These are phyloP conservation scores for Spodoptera picta DNA, from an alignment of 2,888 invertebrate genomes.

Conservation along the genomic window DNA sequence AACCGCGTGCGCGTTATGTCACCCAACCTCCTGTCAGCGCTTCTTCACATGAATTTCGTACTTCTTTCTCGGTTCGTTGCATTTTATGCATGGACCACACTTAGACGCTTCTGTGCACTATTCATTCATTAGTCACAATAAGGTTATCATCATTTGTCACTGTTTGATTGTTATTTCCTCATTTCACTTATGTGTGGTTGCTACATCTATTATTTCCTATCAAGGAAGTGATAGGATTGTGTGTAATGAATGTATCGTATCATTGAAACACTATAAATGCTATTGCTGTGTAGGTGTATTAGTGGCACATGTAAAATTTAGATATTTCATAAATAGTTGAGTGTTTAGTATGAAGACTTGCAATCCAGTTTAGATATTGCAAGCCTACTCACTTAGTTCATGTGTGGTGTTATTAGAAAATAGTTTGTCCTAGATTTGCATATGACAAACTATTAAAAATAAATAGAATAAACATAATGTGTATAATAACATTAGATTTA, in stretches of 20 bases:
- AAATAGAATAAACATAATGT: too few species aligned
- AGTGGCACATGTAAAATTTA: conserved; percentile 28
- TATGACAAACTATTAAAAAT: too few species aligned
- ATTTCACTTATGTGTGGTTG: conserved; percentile 52
- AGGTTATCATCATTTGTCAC: conserved; percentile 45
- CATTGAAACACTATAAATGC: conserved; percentile 31
- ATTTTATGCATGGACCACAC: conserved; percentile 85
- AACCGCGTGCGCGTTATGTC: conserved; percentile 84
- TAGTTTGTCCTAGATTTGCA: not conserved
- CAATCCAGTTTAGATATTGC: conserved; percentile 3
- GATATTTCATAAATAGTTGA: conserved; percentile 15
- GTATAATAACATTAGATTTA: too few species aligned
- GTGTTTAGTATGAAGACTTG: conserved; percentile 7
- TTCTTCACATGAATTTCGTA: conserved; percentile 82
- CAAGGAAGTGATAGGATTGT: conserved; percentile 45
- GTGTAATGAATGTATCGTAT: conserved; percentile 48
- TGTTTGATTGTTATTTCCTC: conserved; percentile 41
- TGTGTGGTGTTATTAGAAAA: conserved; percentile 16
- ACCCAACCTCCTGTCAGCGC: conserved; percentile 78
- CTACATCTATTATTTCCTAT: conserved; percentile 46
- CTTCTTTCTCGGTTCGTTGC: conserved; percentile 86
- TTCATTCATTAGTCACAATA: conserved; percentile 70
- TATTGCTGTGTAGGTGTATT: conserved; percentile 41
- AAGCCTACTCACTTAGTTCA: conserved; percentile 6
- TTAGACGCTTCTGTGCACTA: conserved; percentile 85